Base-by-base conservation (phyloP, 2,113 vertebrate genomes). In the Pterocles gutturalis region DNA sequence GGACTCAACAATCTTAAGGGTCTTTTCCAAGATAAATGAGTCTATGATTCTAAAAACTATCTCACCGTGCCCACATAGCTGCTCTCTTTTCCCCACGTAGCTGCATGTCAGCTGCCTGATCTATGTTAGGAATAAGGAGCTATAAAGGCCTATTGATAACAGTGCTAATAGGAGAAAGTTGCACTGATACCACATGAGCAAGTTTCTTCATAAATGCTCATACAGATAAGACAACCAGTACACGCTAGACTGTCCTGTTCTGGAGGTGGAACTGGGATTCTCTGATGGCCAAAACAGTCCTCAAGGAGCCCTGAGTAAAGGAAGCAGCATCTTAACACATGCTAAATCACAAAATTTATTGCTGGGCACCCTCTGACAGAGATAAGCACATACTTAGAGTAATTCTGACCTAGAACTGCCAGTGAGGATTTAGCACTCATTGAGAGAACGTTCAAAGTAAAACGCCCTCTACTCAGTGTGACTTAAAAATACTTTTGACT, bases 371-470 rank as follows among this genome's bases (percentile, higher is more conserved):
- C 45, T 90, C 57, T 62, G 34, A 45, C 24, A 58, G 51, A 80
- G 29, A 54, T 5, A 86, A 58, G 36, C 16, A 53, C 19, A 26
- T 0, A 0, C 36, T 62, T 77, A 31, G n/a, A 60, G 24, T 33
- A 70, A 79, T 21, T 90, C 33, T 77, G 45, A 71, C 33, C 18
- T 38, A 88, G 65, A 70, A 60, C 5, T 69, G 28, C 28, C 70
- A 3, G 2, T 38, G 22, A 69, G 18, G 20, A 79, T 18, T 38
- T n/a, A 69, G 45, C 12, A 2, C 10, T 77, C 26, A 13, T 90
- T 46, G 21, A 82, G 46, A 70, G 54, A 83, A 48, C 1, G 3
- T 64, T 88, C 70, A 82, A 28, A 61, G 33, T 71, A 62, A 89
- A 89, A 70, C 25, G 24, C n/a, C 9, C 41, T 70, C 31, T 26